phyloP scores from a whole-genome alignment of 2,888 invertebrate genomes.

The Drosophila neoperkinsi region DNA sequence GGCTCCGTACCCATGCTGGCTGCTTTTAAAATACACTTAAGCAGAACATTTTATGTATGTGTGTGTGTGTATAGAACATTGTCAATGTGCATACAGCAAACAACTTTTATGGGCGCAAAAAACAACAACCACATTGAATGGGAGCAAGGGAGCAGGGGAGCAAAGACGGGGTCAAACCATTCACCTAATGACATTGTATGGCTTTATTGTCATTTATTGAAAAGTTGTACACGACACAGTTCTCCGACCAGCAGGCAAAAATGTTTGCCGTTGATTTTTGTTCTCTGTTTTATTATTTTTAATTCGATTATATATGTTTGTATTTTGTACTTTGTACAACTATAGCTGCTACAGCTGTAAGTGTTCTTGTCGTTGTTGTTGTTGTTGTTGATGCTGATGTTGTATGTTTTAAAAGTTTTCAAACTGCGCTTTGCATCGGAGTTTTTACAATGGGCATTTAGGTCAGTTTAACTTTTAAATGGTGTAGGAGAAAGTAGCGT shows the following conservation, averaged over 20 bases:
- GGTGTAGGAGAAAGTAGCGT: neutral
- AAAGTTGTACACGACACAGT: conserved; percentile 61
- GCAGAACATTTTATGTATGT: conserved; percentile 26
- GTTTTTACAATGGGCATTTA: conserved; percentile 18
- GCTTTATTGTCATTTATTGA: conserved; percentile 80
- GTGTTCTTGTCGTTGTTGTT: neutral
- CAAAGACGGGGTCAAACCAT: conserved; percentile 51
- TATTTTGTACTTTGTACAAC: conserved; percentile 28
- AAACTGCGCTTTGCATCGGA: conserved; percentile 39
- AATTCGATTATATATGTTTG: conserved; percentile 67
- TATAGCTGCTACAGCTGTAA: conserved; percentile 10
- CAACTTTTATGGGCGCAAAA: conserved; percentile 58
- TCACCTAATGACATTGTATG: conserved; percentile 78
- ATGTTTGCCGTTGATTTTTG: conserved; percentile 63
- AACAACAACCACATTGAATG: conserved; percentile 20
- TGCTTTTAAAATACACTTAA: conserved; percentile 68
- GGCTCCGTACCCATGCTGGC: conserved; percentile 8
- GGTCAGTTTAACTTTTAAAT: conserved; percentile 5
- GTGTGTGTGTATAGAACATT: conserved; percentile 24
- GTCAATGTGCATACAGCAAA: conserved; percentile 45
- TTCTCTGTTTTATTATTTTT: conserved; percentile 59
- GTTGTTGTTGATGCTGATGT: conserved; percentile 11
- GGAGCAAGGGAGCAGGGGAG: conserved; percentile 22
- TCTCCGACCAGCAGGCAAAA: conserved; percentile 46
- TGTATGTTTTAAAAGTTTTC: conserved; percentile 45